Percentiles rank a stretch among this genome's conserved stretches.
Conservation (phyloP, 2,113 vertebrate species). For the Riparia riparia region DNA sequence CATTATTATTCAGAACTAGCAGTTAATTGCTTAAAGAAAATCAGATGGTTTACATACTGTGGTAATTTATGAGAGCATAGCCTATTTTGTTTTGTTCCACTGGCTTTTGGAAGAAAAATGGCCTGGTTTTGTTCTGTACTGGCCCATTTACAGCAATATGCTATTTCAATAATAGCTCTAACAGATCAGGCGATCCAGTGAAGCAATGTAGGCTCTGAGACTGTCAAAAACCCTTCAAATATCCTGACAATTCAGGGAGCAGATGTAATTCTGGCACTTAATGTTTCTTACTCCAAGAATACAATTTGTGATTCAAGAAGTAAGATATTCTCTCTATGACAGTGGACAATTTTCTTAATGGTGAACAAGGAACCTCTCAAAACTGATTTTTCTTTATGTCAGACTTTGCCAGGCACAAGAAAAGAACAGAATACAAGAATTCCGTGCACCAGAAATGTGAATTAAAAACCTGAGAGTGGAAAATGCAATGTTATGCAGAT, state of each 20-base stretch:
- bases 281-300: background rate
- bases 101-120: background rate
- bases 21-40: constrained; percentile 46
- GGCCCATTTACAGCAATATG: background rate
- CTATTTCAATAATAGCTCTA: background rate
- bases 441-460: background rate
- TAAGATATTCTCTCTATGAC: background rate
- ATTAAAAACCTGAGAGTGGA: background rate
- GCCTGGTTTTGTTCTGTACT: background rate
- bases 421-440: background rate
- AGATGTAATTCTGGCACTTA: background rate
- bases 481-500: background rate
- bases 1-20: background rate
- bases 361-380: background rate
- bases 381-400: background rate
- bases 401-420: background rate
- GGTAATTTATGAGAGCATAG: background rate
- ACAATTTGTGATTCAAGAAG: background rate
- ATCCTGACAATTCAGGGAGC: background rate
- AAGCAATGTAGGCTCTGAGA: background rate
- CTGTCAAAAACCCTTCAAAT: background rate
- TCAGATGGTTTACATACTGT: background rate
- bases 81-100: background rate
- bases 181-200: background rate
- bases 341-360: background rate